phyloP scores from a whole-genome alignment of 2,797 vertebrate species.

The Helarctos malayanus region DNA sequence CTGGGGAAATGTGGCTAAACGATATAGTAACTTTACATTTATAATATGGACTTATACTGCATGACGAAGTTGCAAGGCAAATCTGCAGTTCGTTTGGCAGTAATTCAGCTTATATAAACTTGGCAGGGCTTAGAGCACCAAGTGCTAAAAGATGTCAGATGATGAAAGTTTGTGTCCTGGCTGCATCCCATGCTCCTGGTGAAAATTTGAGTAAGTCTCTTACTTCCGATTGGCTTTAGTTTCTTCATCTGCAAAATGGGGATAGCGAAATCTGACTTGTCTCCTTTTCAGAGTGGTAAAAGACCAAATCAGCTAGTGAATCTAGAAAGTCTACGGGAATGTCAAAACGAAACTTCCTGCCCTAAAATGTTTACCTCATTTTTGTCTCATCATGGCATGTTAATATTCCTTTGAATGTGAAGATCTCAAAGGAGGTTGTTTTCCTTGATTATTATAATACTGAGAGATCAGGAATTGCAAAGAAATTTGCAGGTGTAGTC shows the following conservation, averaged over 20 bases:
- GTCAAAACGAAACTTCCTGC: not conserved
- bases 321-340: not conserved
- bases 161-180: slow-evolving; percentile 57
- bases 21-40: slow-evolving; percentile 58
- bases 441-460: not conserved
- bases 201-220: slow-evolving; percentile 18
- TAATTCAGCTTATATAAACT: slow-evolving; percentile 59
- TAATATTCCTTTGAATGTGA: slow-evolving; percentile 4
- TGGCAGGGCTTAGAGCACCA: slow-evolving; percentile 2
- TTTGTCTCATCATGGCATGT: not conserved
- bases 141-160: slow-evolving; percentile 54
- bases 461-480: not conserved
- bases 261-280: not conserved
- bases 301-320: not conserved
- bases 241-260: slow-evolving; percentile 59
- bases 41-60: slow-evolving; percentile 55
- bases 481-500: not conserved
- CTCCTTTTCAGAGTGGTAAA: not conserved
- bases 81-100: slow-evolving; percentile 66
- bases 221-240: not conserved
- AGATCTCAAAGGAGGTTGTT: not conserved
- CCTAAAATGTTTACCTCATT: not conserved
- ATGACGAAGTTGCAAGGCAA: slow-evolving; percentile 31
- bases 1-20: not conserved
- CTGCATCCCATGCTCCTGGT: not conserved